phyloP scores from a whole-genome alignment of 2,888 invertebrate species.

The Torymus tubicola region DNA sequence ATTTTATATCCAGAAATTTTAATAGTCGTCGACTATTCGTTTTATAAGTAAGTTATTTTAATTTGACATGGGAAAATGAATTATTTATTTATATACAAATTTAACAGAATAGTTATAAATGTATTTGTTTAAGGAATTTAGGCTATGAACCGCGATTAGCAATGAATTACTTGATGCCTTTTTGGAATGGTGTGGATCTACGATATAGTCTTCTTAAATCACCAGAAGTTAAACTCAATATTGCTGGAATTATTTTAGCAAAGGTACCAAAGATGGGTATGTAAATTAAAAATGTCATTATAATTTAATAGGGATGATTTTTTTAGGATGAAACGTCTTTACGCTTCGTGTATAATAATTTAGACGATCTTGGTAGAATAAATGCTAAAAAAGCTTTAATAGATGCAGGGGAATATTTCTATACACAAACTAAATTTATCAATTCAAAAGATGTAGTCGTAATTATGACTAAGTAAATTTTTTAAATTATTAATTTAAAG shows the following conservation, averaged over 20 bases:
- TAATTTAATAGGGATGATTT: not conserved
- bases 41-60: constrained; percentile 45
- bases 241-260: constrained; percentile 54
- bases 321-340: constrained; percentile 49
- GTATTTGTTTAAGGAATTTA: constrained; percentile 34
- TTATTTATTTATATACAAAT: too few species aligned
- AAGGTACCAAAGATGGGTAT: constrained; percentile 33
- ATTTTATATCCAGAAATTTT: constrained; percentile 51
- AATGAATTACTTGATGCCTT: constrained; percentile 52
- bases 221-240: constrained; percentile 53
- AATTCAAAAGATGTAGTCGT: constrained; percentile 46
- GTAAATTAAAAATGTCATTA: not conserved
- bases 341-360: constrained; percentile 38
- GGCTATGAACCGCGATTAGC: constrained; percentile 37
- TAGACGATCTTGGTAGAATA: constrained; percentile 48
- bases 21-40: constrained; percentile 46
- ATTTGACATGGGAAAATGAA: not conserved
- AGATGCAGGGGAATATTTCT: constrained; percentile 52
- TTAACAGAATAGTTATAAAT: not conserved
- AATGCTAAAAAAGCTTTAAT: constrained; percentile 48
- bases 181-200: constrained; percentile 55
- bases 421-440: constrained; percentile 20
- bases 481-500: not conserved
- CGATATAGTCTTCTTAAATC: constrained; percentile 45
- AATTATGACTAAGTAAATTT: constrained; percentile 52